Evolutionary conservation across 1,140 invertebrate species (phyloP), one percentile per base, ranked within the genome.

Genomic region (Ceratosolen solmsi): DNA sequence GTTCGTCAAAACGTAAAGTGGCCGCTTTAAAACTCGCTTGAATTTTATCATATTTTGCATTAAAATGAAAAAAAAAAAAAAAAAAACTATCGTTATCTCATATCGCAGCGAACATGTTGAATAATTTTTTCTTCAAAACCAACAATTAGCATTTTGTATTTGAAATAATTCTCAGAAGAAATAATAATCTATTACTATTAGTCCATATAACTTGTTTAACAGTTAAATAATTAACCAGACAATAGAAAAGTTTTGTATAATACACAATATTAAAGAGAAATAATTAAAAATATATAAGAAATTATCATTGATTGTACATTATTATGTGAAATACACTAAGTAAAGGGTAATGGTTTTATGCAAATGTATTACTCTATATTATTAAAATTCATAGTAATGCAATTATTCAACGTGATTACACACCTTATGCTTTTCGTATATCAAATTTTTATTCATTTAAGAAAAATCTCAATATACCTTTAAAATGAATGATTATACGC

Each of bases 71-170:
- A 13, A 46, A 46, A 5, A 46, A 46, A 5, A 5, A 46, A 46
- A n/a, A n/a, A 46, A 46, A 13, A 46, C 41, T 68, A 38, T 58
- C 1, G 2, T 54, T 70, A 51, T 54, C 9, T 54, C 17, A 68
- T 25, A 51, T 79, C 46, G 68, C 46, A 79, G 65, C 60, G 63
- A 71, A 79, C 56, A 30, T 79, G 49, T 79, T 71, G 15, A 68
- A 25, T n/a, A 78, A 78, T 51, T 51, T 36, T 54, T 65, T 65
- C 8, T 27, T 78, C 41, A 33, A 78, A 78, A 36, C 4, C 33
- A 74, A 7, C 13, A n/a, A 38, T 75, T 58, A 46, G 9, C 20
- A 46, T 27, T 49, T 27, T 46, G 33, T 58, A n/a, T 51, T 38
- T 58, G 71, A 73, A 54, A 73, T 73, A 70, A 70, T 41, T 70